These are phyloP conservation scores for Gymnorhina tibicen DNA, from an alignment of 2,113 vertebrate genomes.

Conservation along the genomic window DNA sequence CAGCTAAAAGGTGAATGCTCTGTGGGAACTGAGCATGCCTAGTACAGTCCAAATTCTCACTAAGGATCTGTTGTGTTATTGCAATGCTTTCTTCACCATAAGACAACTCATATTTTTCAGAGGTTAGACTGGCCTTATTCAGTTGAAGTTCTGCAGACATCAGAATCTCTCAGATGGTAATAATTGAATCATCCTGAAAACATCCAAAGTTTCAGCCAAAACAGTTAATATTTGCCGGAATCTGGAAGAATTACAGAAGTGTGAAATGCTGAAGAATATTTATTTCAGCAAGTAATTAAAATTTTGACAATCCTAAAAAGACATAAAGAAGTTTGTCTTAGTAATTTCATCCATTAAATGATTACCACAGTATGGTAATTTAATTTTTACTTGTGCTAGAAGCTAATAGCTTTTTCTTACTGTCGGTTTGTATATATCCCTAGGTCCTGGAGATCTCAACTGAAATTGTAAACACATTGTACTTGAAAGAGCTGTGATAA, in stretches of 20 bases:
- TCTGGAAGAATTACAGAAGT: not conserved
- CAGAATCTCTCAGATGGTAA: not conserved
- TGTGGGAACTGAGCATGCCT: not conserved
- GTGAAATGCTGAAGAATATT: not conserved
- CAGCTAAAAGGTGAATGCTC: not conserved
- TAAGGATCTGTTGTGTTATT: not conserved
- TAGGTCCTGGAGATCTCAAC: not conserved
- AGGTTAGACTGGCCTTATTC: not conserved
- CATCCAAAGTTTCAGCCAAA: not conserved
- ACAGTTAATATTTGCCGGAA: not conserved
- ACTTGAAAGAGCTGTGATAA: not conserved
- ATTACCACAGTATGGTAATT: accelerated
- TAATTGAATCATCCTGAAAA: not conserved
- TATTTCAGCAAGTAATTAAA: not conserved
- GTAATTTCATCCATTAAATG: not conserved
- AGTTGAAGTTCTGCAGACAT: not conserved
- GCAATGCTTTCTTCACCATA: not conserved
- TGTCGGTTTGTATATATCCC: not conserved
- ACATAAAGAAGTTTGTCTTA: not conserved
- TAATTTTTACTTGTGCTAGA: not conserved
- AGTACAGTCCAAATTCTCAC: not conserved
- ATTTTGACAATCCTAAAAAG: not conserved
- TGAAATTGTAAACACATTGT: not conserved
- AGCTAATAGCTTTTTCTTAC: not conserved
- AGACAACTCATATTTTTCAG: not conserved